These are phyloP conservation scores for Hypomecis atomaria DNA, from an alignment of 2,888 invertebrate species.

Conservation along the genomic window DNA sequence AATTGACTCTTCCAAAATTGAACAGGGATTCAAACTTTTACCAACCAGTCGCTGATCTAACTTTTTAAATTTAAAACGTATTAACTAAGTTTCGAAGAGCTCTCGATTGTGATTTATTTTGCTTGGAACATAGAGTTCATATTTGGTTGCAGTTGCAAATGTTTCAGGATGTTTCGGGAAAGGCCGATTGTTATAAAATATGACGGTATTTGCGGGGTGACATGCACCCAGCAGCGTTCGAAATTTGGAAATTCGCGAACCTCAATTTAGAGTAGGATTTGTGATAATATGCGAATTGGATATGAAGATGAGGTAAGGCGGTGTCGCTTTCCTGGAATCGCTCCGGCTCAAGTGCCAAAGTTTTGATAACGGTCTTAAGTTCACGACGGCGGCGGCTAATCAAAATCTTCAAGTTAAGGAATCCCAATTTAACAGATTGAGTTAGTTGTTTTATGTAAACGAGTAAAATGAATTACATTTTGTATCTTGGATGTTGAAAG, in stretches of 20 bases:
- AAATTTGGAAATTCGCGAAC: conserved; percentile 60
- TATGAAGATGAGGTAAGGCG: conserved; percentile 62
- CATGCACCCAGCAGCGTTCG: conserved; percentile 60
- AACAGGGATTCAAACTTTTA: conserved; percentile 71
- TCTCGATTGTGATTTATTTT: conserved; percentile 38
- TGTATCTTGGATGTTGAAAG: conserved; percentile 3
- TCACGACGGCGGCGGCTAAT: conserved; percentile 55
- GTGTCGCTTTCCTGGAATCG: conserved; percentile 51
- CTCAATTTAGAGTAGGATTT: conserved; percentile 67
- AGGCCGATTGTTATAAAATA: conserved; percentile 56
- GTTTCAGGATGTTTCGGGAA: conserved; percentile 42
- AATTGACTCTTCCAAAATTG: conserved; percentile 72
- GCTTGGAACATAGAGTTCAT: conserved; percentile 27
- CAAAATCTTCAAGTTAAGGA: conserved; percentile 63
- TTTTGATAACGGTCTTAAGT: conserved; percentile 69
- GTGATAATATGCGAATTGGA: conserved; percentile 70
- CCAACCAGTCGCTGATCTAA: conserved; percentile 60
- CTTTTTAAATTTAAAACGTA: conserved; percentile 33
- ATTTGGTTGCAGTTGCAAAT: conserved; percentile 38
- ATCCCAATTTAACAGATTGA: conserved; percentile 67
- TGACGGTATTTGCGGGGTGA: conserved; percentile 61
- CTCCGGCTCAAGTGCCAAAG: conserved; percentile 64
- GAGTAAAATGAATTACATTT: conserved; percentile 20
- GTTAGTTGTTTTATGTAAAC: conserved; percentile 41
- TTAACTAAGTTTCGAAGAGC: conserved; percentile 6